Evolutionary conservation across 2,113 vertebrate species (phyloP).

Genomic region (Dendropsophus ebraccatus): DNA sequence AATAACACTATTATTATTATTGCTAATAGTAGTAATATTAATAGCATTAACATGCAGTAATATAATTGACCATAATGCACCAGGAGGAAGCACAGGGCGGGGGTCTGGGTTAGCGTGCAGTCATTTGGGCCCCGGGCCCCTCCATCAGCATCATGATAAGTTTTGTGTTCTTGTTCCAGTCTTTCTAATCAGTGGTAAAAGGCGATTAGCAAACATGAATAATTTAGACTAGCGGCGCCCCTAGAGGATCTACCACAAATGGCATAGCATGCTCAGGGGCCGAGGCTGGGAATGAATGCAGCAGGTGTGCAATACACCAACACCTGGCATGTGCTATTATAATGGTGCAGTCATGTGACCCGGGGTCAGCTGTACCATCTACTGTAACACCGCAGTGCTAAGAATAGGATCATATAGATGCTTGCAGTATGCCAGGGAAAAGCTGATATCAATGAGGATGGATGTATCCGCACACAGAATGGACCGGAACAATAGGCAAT

Average conservation of each 20-base stretch:
- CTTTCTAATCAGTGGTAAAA: slow-evolving; percentile 3
- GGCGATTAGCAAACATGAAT: not conserved
- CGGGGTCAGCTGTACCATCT: not conserved
- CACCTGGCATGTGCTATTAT: not conserved
- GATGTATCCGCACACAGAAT: no score
- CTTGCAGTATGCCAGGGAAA: not conserved
- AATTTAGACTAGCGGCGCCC: not conserved
- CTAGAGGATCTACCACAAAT: not conserved
- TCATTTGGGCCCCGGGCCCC: not conserved
- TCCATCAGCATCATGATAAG: not conserved
- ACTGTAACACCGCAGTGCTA: not conserved
- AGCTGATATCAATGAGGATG: not conserved
- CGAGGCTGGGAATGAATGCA: not conserved
- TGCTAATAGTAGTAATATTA: no score
- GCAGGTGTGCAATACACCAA: not conserved
- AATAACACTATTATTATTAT: no score
- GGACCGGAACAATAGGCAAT: not conserved
- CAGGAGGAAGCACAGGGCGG: no score
- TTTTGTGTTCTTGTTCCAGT: not conserved
- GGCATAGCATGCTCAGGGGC: not conserved
- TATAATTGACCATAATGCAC: no score
- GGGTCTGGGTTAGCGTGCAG: not conserved
- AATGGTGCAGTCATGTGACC: not conserved
- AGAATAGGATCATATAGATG: not conserved
- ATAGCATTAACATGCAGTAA: no score